phyloP scores from a whole-genome alignment of 2,888 invertebrate species.

The Galerucella calmariensis region DNA sequence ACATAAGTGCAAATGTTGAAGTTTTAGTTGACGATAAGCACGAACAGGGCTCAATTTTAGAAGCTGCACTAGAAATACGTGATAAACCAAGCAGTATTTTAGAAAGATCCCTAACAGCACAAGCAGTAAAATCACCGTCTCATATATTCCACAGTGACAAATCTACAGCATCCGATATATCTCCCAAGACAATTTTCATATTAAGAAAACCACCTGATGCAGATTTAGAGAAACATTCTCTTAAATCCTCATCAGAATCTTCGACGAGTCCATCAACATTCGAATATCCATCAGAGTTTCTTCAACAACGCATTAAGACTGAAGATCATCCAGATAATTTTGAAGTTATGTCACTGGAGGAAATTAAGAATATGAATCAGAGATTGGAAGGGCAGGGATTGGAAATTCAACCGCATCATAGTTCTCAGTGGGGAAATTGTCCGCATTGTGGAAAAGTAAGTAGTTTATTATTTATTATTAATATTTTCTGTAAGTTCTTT shows the following conservation, averaged over 20 bases:
- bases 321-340: constrained; percentile 52
- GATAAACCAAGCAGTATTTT: constrained; percentile 60
- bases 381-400: constrained; percentile 40
- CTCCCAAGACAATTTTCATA: constrained; percentile 55
- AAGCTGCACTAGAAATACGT: constrained; percentile 60
- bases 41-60: constrained; percentile 59
- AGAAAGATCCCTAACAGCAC: constrained; percentile 61
- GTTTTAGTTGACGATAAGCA: constrained; percentile 52
- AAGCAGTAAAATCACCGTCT: constrained; percentile 52
- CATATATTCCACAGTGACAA: constrained; percentile 48
- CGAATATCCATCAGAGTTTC: constrained; percentile 55
- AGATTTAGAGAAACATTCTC: constrained; percentile 47
- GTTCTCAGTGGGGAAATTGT: constrained; percentile 71
- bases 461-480: not conserved
- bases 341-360: constrained; percentile 47
- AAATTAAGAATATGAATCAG: constrained; percentile 44
- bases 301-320: constrained; percentile 56
- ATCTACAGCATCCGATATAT: constrained; percentile 48
- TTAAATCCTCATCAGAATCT: constrained; percentile 47
- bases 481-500: too few species aligned
- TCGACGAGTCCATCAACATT: constrained; percentile 54
- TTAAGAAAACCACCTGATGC: constrained; percentile 56
- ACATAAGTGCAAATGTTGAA: constrained; percentile 53
- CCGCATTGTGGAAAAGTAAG: constrained; percentile 74
- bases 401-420: constrained; percentile 57